Evolutionary conservation across 2,888 invertebrate genomes (phyloP).

Genomic region (Drosophila hamatofila): DNA sequence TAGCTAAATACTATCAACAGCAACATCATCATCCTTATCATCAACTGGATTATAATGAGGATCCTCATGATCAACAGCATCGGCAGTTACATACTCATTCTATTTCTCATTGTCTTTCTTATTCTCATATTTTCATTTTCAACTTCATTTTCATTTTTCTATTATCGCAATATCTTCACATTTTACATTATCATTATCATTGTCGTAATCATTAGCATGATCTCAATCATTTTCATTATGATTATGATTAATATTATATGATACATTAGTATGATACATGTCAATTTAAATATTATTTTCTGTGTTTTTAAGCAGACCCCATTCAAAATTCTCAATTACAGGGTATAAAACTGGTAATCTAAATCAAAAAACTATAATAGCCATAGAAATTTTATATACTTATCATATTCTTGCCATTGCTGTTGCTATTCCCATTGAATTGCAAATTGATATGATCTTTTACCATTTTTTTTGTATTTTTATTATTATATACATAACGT

Average conservation of each 20-base stretch:
- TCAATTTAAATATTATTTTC: no score
- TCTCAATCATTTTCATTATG: neutral
- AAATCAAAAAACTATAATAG: neutral
- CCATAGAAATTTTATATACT: conserved; percentile 5
- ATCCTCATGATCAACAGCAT: neutral
- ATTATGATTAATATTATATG: no score
- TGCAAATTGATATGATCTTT: conserved; percentile 12
- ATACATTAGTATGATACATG: no score
- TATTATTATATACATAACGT: neutral
- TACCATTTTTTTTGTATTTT: neutral
- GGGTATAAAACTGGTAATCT: conserved; percentile 19
- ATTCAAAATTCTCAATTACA: neutral
- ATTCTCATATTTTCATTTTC: neutral
- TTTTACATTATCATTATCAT: no score
- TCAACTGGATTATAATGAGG: neutral
- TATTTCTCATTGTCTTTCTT: neutral
- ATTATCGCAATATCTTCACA: no score
- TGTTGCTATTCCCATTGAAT: conserved; percentile 12
- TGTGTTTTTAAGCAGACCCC: no score
- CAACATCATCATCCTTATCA: neutral
- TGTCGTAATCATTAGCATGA: neutral
- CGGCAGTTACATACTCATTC: neutral
- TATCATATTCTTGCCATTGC: conserved; percentile 6
- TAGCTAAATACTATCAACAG: neutral
- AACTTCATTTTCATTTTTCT: neutral